Evolutionary conservation across 2,113 vertebrate species (phyloP).

Genomic region (Carlito syrichta): DNA sequence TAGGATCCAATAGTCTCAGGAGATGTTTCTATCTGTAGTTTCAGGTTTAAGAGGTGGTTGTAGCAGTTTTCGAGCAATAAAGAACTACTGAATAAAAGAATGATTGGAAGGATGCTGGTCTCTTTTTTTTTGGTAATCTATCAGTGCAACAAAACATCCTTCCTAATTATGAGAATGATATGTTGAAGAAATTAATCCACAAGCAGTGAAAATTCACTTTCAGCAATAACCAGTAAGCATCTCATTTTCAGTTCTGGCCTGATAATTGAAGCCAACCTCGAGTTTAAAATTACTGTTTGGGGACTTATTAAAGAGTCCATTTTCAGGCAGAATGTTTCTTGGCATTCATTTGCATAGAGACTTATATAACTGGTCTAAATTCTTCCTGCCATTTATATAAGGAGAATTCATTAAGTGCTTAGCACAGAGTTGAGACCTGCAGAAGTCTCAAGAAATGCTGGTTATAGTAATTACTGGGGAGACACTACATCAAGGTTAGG

Average conservation of each 20-base stretch:
- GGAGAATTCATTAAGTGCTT: background rate
- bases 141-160: background rate
- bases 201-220: background rate
- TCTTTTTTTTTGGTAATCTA: background rate
- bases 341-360: constrained; percentile 11
- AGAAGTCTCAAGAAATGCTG: background rate
- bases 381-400: background rate
- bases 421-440: background rate
- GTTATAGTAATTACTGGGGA: background rate
- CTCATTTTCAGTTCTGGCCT: constrained; percentile 26
- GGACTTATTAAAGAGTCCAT: constrained; percentile 23
- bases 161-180: background rate
- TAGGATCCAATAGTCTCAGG: background rate
- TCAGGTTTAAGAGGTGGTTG: background rate
- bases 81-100: background rate
- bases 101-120: background rate
- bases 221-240: background rate
- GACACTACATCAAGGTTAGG: background rate
- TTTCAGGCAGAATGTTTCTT: constrained; percentile 36
- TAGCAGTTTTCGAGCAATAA: background rate
- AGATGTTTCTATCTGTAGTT: background rate
- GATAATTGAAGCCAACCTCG: constrained; percentile 26
- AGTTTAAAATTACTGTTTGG: constrained; percentile 48
- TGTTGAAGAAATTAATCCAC: background rate
- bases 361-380: constrained; percentile 34